Percentiles rank a stretch among this genome's conserved stretches.
Evolutionary conservation across 2,888 invertebrate species (phyloP).

Genomic region (Escarpia spicata): DNA sequence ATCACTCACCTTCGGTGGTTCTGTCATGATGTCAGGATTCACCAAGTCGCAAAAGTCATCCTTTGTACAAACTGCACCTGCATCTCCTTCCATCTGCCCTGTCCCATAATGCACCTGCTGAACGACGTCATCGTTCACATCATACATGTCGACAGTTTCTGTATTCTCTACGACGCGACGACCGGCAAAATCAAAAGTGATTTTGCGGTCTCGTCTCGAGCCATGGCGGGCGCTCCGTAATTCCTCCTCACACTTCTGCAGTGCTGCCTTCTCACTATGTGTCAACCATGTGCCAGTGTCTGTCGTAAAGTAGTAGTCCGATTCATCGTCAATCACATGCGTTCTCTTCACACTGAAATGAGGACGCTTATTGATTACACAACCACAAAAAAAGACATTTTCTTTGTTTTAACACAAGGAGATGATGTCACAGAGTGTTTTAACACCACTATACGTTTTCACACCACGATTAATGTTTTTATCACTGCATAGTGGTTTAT

Average conservation of each 20-base stretch:
- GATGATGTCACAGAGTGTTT: too few relatives aligned
- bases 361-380: neutral
- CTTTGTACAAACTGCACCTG: conserved; percentile 27
- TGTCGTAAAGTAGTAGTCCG: conserved; percentile 84
- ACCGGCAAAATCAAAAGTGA: conserved; percentile 79
- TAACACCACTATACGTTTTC: neutral
- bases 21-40: conserved; percentile 50
- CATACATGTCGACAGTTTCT: conserved; percentile 61
- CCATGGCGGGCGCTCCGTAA: conserved; percentile 77
- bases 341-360: conserved; percentile 73
- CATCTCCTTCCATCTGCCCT: conserved; percentile 28
- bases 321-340: conserved; percentile 90
- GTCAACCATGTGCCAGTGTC: conserved; percentile 85
- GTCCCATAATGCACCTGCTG: conserved; percentile 57
- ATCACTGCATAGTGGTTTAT: too few relatives aligned
- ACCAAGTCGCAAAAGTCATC: conserved; percentile 45
- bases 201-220: conserved; percentile 75
- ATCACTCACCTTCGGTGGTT: conserved; percentile 50
- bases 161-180: conserved; percentile 68
- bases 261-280: conserved; percentile 75
- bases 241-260: conserved; percentile 76
- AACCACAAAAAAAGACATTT: neutral
- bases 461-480: too few relatives aligned
- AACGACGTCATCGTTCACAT: conserved; percentile 63
- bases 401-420: neutral